Evolutionary conservation across 2,113 vertebrate species (phyloP).

Genomic region (Morone chrysops): DNA sequence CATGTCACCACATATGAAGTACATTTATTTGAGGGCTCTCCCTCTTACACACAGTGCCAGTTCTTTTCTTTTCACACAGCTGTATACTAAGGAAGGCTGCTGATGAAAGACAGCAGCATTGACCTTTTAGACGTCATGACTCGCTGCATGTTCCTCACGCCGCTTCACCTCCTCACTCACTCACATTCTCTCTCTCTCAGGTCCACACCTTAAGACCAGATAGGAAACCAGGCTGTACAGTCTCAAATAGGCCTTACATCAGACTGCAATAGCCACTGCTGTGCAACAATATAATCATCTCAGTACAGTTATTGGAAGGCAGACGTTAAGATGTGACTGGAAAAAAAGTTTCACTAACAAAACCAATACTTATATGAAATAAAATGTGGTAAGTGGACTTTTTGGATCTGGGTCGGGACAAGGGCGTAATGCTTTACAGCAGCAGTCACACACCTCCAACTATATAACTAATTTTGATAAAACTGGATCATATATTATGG

Average conservation of each 20-base stretch:
- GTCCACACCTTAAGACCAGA: neutral
- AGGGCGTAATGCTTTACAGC: no score
- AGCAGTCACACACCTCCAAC: no score
- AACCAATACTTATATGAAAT: no score
- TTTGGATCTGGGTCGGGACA: no score
- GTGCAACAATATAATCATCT: neutral
- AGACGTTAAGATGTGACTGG: neutral
- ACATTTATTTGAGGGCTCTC: neutral
- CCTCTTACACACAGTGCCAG: neutral
- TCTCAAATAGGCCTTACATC: neutral
- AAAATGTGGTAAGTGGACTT: no score
- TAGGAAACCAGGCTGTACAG: no score
- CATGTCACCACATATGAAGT: no score
- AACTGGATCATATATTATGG: no score
- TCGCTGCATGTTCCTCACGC: neutral
- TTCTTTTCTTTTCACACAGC: neutral
- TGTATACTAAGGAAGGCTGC: neutral
- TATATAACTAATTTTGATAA: no score
- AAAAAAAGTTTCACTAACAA: neutral
- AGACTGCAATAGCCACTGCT: neutral
- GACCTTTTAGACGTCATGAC: constrained; percentile 18
- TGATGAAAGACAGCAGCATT: constrained; percentile 19
- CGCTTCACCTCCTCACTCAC: neutral
- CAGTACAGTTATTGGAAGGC: neutral
- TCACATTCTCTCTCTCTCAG: neutral